Base-by-base conservation (phyloP, 2,797 vertebrate species). In the Enteromius mattozi region DNA sequence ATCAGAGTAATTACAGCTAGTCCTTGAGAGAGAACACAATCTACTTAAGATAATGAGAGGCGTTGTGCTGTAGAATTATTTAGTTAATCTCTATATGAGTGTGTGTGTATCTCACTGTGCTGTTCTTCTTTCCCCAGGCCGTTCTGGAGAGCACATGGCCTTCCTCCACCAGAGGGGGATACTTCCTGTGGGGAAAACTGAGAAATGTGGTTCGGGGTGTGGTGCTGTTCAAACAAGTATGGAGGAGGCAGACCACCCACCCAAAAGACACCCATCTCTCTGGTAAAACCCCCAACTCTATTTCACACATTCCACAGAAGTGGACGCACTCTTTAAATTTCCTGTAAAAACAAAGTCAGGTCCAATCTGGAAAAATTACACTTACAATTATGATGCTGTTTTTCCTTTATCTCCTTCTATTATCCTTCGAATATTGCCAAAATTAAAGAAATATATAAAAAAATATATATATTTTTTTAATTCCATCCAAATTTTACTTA, bases 81-180 rank as follows among this genome's bases (percentile, higher is more conserved):
- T 72, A 19, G 63, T 71, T 88, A 87, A 88, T 89, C 83, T 86
- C 27, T 47, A n/a, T 80, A 78, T 76, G 40, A 45, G 42, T 69
- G 61, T 59, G 51, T 80, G 12, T 79, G 56, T 77, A 69, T 85
- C 68, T 68, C 16, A 19, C 33, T 80, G 76, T 78, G 35, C 27
- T 81, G 8, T 87, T 87, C 81, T 68, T 92, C 40, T 75, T 86
- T 77, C 75, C 88, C 65, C 68, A 99, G 98, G 98, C 98, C 0
- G 98, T 99, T 90, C 91, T 99, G 90, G 98, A 99, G 93, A 99
- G 98, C 89, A 99, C 97, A 1, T 99, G 98, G 98, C 98, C 98
- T 81, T 98, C 98, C 71, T 96, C 96, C 91, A 99, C 97, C 89
- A 96, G 96, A 91, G 98, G 98, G 91, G 98, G 97, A 80, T 97